A percentile compares a stretch with the other conserved stretches of the same genome.
Evolutionary conservation across 64 coral and sea anemone genomes (phyloP).

Genomic region (Stichodactyla mertensii): DNA sequence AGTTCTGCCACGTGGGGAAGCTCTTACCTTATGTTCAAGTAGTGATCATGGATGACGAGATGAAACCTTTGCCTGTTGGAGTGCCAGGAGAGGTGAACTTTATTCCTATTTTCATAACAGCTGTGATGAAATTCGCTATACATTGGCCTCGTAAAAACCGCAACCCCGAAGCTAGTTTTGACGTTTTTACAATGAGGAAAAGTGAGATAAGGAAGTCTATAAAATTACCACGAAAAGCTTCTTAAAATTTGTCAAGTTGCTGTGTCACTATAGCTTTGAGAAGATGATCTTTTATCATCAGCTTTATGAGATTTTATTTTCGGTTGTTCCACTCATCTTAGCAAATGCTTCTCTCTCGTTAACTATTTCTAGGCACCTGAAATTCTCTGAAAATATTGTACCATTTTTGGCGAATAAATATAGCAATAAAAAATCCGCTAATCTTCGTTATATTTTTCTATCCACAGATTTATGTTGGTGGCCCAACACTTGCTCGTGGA

Average conservation of each 20-base stretch:
- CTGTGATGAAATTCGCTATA: neutral
- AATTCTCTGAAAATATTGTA: too few species aligned
- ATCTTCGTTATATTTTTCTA: neutral
- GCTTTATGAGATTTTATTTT: too few species aligned
- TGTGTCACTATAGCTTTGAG: too few species aligned
- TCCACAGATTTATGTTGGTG: constrained; percentile 81
- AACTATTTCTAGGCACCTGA: too few species aligned
- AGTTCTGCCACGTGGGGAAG: constrained; percentile 87
- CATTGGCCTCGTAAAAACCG: neutral
- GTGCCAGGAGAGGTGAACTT: constrained; percentile 68
- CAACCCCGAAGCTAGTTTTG: neutral
- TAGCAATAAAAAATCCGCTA: neutral
- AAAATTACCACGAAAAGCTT: too few species aligned
- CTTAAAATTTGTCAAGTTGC: too few species aligned
- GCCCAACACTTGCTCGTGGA: constrained; percentile 71
- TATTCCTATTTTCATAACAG: neutral
- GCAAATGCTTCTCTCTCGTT: too few species aligned
- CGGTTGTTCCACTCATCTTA: too few species aligned
- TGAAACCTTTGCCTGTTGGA: constrained; percentile 78
- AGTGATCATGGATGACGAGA: constrained; percentile 78
- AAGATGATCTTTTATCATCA: too few species aligned
- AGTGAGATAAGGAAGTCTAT: too few species aligned
- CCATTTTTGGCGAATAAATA: too few species aligned
- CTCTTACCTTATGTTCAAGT: constrained; percentile 65
- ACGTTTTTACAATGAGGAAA: too few species aligned